Evolutionary conservation across 1,140 invertebrate species (phyloP), one percentile per base, ranked within the genome.

Genomic region (Eubasilissa regina): DNA sequence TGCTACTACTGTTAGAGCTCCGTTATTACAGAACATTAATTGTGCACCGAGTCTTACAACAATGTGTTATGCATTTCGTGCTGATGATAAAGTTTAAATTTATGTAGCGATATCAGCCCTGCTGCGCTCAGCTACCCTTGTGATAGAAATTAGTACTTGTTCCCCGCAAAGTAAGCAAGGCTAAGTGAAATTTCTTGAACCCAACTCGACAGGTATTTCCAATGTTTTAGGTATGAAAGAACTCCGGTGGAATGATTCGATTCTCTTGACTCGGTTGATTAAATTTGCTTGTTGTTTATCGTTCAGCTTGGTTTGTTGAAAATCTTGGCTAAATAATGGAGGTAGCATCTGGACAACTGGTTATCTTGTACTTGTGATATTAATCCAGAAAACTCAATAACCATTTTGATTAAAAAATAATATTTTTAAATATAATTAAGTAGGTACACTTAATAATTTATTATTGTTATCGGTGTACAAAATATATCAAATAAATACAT

Each of bases 11-110:
- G 6, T 6, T 1, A 35, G 6, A 35, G 25, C 25, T 35, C 48
- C 8, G 11, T 51, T 51, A 51, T 12, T 12, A 13, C 48, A 51
- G 48, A 51, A 12, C 8, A 51, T 51, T 51, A 51, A 51, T 51
- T 13, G 1, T 51, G n/a, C 11, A 3, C 1, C 11, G 48, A 51
- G 9, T 51, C 48, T 21, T 21, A 13, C 11, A 60, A 60, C 56
- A 21, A 60, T 60, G 56, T 60, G 56, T 60, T 60, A 1, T 60
- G 56, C 15, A 60, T 60, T 60, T 21, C 56, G 15, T 9, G 19
- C 56, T 19, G 15, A 60, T 19, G 56, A 19, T 51, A 51, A 60
- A 60, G 56, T 60, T 60, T 60, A 60, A 60, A 60, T 60, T 60
- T 60, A 60, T 60, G 56, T 7, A 60, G 19, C 56, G 19, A 15